Base-by-base conservation (phyloP, 1,140 invertebrate species). In the Scaptomyza hsui region DNA sequence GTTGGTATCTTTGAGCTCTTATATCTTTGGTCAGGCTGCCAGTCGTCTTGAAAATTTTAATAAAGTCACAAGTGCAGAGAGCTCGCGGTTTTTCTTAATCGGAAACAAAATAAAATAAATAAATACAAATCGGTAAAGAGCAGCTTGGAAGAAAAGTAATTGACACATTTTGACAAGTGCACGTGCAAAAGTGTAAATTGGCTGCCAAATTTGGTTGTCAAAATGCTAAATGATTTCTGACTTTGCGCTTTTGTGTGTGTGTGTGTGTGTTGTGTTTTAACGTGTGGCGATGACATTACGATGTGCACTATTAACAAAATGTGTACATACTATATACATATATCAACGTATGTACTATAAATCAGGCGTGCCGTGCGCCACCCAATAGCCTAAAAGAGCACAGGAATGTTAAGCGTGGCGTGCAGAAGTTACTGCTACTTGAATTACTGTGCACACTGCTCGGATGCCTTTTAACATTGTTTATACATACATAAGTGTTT, bases 361-460 rank as follows among this genome's bases (percentile, higher is more conserved):
- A 61, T 72, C 61, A 59, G 45, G 24, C 47, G 62, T 64, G 51
- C 44, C 60, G 18, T 57, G 52, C 19, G 37, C 51, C 68, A 48
- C 35, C 59, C 51, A 57, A 24, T 1, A 57, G 24, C 5, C 49
- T 9, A 47, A 47, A 29, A 55, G 26, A 75, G 73, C 41, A 21
- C 42, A 80, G 78, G 73, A 81, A 81, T 80, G 76, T 72, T 72
- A 41, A 49, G 63, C 65, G 65, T 76, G 37, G 16, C 60, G 53
- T 51, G 49, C 32, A 62, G 70, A 61, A 61, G 49, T 60, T 68
- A 16, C 48, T 16, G 15, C 51, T 47, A 41, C 56, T 52, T 45
- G 52, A 13, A 82, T 64, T 52, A 77, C 69, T 52, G 18, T 53
- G 53, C 44, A 70, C 41, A 35, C 63, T 64, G 24, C 35, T 47